Base-by-base conservation (phyloP, 1,140 invertebrate genomes). In the Caerostris extrusa region DNA sequence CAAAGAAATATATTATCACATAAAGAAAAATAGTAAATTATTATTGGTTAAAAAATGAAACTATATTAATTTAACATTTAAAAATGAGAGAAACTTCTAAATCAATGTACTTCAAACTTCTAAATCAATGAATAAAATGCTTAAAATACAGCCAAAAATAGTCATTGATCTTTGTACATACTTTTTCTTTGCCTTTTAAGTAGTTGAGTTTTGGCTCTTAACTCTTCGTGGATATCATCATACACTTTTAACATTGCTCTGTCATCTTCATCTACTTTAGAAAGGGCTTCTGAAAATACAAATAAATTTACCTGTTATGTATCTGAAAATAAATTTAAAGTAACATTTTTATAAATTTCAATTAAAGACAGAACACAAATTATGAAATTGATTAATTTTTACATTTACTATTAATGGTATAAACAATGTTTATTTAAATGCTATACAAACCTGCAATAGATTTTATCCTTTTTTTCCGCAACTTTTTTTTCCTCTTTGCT, bases 161-260 rank as follows among this genome's bases (percentile, higher is more conserved):
- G 34, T 34, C 34, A 34, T 34, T 34, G 34, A 34, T 34, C 34
- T 34, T 34, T 34, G 34, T 34, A 34, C 34, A 34, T 19, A 97
- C 97, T 96, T 97, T 94, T 97, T 96, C 95, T 97, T 97, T 94
- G 97, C 97, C 95, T 97, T 97, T 97, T 97, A 6, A 98, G 96
- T n/a, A 97, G 95, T 86, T 97, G 97, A 17, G 97, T 98, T 96
- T 98, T 98, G 3, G 96, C 96, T 94, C 97, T 97, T 56, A 98
- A 96, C 96, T 98, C 98, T 94, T 98, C 97, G 95, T 97, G 97
- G 69, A 98, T 98, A 95, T 97, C 97, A 93, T 97, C 97, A 95
- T 98, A 98, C n/a, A 97, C 97, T 95, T 97, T 96, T 67, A 97
- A 96, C 71, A 98, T 96, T 0, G 97, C 95, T 56, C 97, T 96